Percentiles rank a stretch among this genome's conserved stretches.
These are phyloP conservation scores for Bombus breviceps DNA, from an alignment of 1,140 invertebrate species.

Conservation along the genomic window DNA sequence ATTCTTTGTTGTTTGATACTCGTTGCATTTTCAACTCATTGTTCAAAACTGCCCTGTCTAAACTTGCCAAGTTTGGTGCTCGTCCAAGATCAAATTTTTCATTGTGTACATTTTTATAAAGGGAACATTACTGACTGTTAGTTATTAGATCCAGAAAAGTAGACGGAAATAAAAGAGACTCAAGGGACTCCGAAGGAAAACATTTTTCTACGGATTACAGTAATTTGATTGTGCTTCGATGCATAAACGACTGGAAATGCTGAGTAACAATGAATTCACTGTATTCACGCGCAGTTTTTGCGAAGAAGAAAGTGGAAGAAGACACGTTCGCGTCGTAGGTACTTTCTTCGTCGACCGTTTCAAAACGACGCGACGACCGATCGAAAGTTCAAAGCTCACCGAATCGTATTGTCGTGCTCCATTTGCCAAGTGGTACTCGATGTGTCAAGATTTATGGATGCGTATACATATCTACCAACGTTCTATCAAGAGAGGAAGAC, in stretches of 20 bases:
- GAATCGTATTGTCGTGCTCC: slow-evolving; percentile 2
- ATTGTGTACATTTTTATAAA: background rate
- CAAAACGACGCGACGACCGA: slow-evolving; percentile 8
- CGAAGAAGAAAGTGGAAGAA: background rate
- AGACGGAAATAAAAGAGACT: background rate
- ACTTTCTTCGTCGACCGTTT: background rate
- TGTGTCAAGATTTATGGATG: background rate
- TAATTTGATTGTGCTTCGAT: background rate
- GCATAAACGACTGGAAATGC: background rate
- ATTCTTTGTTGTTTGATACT: slow-evolving; percentile 9
- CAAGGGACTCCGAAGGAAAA: background rate
- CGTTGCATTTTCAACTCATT: background rate
- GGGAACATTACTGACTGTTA: background rate
- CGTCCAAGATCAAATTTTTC: background rate
- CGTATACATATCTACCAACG: slow-evolving; percentile 38
- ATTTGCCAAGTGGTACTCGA: slow-evolving; percentile 1
- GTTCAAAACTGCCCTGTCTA: background rate
- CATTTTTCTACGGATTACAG: background rate
- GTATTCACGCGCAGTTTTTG: background rate
- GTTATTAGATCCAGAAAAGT: background rate
- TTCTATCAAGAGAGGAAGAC: background rate
- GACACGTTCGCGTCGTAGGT: background rate
- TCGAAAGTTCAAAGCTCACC: slow-evolving; percentile 11
- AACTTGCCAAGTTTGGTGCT: background rate
- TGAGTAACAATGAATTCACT: slow-evolving; percentile 21